Base-by-base conservation (phyloP, 2,888 invertebrate species). In the Drosophila rubida region DNA sequence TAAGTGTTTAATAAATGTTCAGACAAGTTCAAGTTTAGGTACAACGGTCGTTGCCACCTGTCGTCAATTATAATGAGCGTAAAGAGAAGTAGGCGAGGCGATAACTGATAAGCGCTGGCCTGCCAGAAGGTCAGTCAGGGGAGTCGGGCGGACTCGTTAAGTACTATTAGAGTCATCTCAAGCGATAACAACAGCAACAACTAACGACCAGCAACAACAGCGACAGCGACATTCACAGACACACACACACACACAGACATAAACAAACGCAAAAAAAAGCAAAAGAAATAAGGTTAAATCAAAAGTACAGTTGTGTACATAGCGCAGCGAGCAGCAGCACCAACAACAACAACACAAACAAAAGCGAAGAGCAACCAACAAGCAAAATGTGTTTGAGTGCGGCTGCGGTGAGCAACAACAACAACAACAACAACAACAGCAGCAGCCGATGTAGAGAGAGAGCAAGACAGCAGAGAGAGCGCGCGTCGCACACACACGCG, bases 251-350 rank as follows among this genome's bases (percentile, higher is more conserved):
- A 44, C 42, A 70, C 44, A 53, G 57, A 54, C 48, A 66, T 19
- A 45, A 9, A 35, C 45, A 58, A 39, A 80, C 80, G 78, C 79
- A 74, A 78, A 80, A 77, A 27, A 78, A 80, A 69, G 78, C 71
- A 61, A 85, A 80, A 87, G 88, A 89, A 89, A 90, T 88, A 88
- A 89, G 89, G 87, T 89, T 88, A 89, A 90, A 88, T 90, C 90
- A 86, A 88, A 90, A 89, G 90, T 90, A 89, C 90, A 89, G 89
- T 89, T 90, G 89, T 90, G 89, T 88, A 88, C 85, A 86, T 81
- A 86, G 88, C 79, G 79, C 79, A 86, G 78, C 88, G 80, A 87
- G 72, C 76, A 80, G 71, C 85, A 83, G 65, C 73, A 75, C 13
- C 60, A 75, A 53, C 74, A 73, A 66, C 71, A 78, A 74, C 77